Base-by-base conservation (phyloP, 1,140 invertebrate species). In the Cepaea nemoralis region DNA sequence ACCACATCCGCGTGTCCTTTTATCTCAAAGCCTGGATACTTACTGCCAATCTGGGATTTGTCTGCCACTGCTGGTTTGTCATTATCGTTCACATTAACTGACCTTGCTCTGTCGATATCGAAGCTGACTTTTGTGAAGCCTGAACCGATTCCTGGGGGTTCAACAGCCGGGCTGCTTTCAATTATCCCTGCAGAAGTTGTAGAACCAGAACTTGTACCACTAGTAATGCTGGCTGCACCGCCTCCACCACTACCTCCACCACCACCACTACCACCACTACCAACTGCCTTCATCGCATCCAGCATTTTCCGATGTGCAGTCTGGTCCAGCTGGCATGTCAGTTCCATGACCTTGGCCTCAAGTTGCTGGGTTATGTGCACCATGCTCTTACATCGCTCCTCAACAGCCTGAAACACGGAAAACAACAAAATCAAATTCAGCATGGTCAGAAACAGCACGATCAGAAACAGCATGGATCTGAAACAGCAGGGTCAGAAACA, bases 361-460 rank as follows among this genome's bases (percentile, higher is more conserved):
- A 89, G 66, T 27, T 83, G 77, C 70, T 87, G 87, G 83, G 86
- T 88, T 27, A 88, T 85, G 55, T 84, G 84, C 16, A 87, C 33
- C 55, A 86, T 76, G n/a, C 83, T 78, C 50, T 80, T 27, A 74
- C 87, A 87, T 39, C 87, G 88, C 24, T 89, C 87, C 70, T 89
- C 85, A n/a, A 88, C 77, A 75, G 86, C 83, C 88, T 89, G 80
- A 75, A 81, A 24, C 82, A 67, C 70, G 22, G 63, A 12, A n/a
- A 67, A 33, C 12, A 33, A 67, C 10, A 12, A 33, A 67, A 6
- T 14, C 8, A 12, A 33, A 67, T 10, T 27, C n/a, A 67, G 63
- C 24, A 33, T 27, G n/a, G n/a, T n/a, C n/a, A n/a, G n/a, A n/a
- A n/a, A n/a, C n/a, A n/a, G n/a, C n/a, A n/a, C n/a, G n/a, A n/a